Conservation (phyloP, 2,888 invertebrate genomes). For the Dendrolimus houi region DNA sequence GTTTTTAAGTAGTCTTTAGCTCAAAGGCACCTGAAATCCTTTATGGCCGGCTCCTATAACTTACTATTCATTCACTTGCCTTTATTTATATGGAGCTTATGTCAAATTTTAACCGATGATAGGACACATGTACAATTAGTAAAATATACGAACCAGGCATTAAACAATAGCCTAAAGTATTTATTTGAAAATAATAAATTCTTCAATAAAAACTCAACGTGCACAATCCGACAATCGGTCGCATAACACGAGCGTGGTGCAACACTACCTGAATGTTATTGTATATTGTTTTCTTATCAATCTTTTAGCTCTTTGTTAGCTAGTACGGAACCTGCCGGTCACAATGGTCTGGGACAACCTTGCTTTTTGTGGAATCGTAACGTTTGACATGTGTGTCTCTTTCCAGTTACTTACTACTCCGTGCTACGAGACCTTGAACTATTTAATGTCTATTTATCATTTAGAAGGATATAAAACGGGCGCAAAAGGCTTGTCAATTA, state of each 20-base stretch:
- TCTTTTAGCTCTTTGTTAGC: conserved; percentile 9
- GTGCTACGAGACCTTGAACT: no score
- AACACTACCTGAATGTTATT: conserved; percentile 62
- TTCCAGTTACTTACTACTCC: background rate
- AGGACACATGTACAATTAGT: no score
- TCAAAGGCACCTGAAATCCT: no score
- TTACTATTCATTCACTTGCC: no score
- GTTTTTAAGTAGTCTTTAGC: no score
- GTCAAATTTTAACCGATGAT: no score
- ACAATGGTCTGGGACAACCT: conserved; percentile 3
- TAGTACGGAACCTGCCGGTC: conserved; percentile 2
- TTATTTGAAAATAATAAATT: background rate
- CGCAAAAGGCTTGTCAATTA: no score
- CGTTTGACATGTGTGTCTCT: background rate
- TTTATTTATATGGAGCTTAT: no score
- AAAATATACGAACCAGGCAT: background rate
- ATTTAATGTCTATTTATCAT: no score
- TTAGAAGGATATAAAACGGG: no score
- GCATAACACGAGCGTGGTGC: conserved; percentile 40
- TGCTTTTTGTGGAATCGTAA: conserved; percentile 6
- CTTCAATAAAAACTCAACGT: background rate
- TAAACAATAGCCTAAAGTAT: background rate
- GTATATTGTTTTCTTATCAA: conserved; percentile 75
- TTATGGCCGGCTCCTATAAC: no score
- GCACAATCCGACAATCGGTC: conserved; percentile 36